Base-by-base conservation (phyloP, 2,113 vertebrate genomes). In the Myotis lucifugus region DNA sequence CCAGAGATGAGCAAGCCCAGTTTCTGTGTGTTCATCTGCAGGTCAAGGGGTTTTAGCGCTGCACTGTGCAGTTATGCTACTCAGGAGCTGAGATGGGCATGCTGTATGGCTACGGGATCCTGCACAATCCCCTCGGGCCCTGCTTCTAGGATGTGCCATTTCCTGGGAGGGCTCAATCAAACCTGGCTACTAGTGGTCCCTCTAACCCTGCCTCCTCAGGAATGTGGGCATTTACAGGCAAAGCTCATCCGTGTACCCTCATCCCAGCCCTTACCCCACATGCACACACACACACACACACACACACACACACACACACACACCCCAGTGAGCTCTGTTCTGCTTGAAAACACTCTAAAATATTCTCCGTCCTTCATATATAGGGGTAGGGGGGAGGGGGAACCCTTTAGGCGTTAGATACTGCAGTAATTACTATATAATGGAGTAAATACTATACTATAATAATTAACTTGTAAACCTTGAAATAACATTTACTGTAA, bases 401-500 rank as follows among this genome's bases (percentile, higher is more conserved):
- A 77, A 87, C 81, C 83, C 95, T 97, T 94, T 97, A 97, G 97
- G 97, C 96, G 0, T 93, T 97, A 97, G 97, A 96, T 94, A 90
- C 93, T 97, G 94, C 93, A 95, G 97, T 98, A 97, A 98, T 98
- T 97, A 97, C 97, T 97, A 91, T 96, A 97, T 97, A 98, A 97
- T 96, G 96, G 96, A 97, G 97, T 97, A 97, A 98, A 98, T 97
- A 98, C 96, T 97, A 97, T 97, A 97, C 97, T 96, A 96, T 96
- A 97, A 97, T 97, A 97, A 97, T 97, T 97, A 97, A 97, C 97
- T 97, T 97, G 96, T 97, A 97, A 97, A 97, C 97, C 97, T 97
- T 97, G 97, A 95, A 97, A 97, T 97, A 97, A 97, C 97, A 97
- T 97, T 97, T 97, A 97, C 97, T 97, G 95, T 96, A 97, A 97